Evolutionary conservation across 2,113 vertebrate species (phyloP).

Genomic region (Grammomys surdaster): DNA sequence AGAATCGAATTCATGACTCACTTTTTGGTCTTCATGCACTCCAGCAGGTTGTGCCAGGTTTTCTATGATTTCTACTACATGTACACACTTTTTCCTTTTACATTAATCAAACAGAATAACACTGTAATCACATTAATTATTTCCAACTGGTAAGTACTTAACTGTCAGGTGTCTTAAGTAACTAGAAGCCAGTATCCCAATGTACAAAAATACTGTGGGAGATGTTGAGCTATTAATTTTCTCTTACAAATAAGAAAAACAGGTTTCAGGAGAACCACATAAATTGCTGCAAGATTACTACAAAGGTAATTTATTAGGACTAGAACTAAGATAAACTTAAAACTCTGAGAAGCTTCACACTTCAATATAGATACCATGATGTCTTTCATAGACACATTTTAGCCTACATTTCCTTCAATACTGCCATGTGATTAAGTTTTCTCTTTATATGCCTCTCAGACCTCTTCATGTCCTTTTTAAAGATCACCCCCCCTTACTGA

Average conservation of each 20-base stretch:
- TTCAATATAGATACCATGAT: neutral
- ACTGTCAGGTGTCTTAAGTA: neutral
- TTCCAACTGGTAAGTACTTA: neutral
- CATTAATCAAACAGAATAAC: neutral
- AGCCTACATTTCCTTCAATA: neutral
- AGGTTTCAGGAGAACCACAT: neutral
- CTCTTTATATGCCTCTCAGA: neutral
- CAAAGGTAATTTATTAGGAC: neutral
- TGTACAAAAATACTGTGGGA: neutral
- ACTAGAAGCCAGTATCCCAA: neutral
- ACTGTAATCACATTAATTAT: neutral
- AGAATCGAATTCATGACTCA: neutral
- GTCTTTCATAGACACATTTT: neutral
- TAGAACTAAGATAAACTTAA: neutral
- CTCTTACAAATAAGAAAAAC: neutral
- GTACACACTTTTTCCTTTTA: neutral
- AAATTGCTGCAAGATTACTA: neutral
- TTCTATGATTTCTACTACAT: neutral
- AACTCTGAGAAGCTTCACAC: neutral
- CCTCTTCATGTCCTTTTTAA: neutral
- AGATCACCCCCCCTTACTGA: neutral
- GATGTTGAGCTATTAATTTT: neutral
- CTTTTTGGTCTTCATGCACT: neutral
- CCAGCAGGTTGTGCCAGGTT: neutral
- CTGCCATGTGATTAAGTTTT: neutral